Evolutionary conservation across 2,113 vertebrate species (phyloP).

Genomic region (Collichthys lucidus): DNA sequence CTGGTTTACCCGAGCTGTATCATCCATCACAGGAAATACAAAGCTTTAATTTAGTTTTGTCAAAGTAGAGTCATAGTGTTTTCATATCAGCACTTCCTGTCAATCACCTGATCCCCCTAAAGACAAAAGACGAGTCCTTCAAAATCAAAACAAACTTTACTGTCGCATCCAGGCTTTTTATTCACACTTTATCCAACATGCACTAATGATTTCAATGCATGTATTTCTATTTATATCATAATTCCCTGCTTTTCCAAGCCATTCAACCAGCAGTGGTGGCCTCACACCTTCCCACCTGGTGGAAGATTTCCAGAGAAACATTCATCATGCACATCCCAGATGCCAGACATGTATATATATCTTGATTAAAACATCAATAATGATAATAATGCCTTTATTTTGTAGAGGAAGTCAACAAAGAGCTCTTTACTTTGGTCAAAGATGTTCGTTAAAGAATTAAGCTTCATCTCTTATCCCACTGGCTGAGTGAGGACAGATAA

Average conservation of each 20-base stretch:
- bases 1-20: neutral
- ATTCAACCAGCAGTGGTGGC: neutral
- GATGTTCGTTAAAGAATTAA: constrained; percentile 15
- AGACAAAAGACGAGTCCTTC: neutral
- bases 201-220: neutral
- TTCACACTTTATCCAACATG: neutral
- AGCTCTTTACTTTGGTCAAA: neutral
- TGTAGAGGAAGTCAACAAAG: neutral
- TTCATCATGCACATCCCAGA: constrained; percentile 13
- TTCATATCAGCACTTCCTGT: constrained; percentile 4
- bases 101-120: neutral
- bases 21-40: constrained; percentile 6
- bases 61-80: constrained; percentile 11
- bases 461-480: neutral
- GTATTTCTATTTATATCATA: neutral
- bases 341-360: neutral
- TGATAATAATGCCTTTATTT: neutral
- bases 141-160: neutral
- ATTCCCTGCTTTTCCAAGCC: neutral
- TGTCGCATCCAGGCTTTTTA: too few relatives aligned
- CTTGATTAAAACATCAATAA: neutral
- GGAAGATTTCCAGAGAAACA: neutral
- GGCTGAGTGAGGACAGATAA: constrained; percentile 26
- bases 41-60: neutral
- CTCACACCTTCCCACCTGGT: neutral